Evolutionary conservation across 2,797 vertebrate genomes (phyloP).

Genomic region (Acanthurus tractus): DNA sequence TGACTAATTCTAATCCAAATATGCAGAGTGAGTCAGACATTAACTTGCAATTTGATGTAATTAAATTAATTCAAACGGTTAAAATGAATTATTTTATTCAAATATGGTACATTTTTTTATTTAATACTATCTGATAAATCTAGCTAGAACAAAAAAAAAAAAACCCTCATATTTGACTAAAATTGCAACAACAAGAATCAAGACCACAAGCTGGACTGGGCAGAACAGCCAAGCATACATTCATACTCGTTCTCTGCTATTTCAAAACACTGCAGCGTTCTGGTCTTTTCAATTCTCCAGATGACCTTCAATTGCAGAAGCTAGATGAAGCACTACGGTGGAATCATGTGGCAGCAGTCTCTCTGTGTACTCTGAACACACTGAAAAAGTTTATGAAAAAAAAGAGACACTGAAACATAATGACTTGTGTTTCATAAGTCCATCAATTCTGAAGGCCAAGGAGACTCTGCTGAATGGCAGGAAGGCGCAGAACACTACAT

Average conservation of each 20-base stretch:
- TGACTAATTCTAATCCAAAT: neutral
- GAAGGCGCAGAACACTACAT: conserved; percentile 23
- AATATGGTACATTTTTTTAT: conserved; percentile 11
- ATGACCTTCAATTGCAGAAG: conserved; percentile 51
- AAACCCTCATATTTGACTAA: conserved; percentile 13
- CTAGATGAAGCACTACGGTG: conserved; percentile 31
- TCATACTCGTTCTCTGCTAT: conserved; percentile 25
- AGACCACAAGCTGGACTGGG: conserved; percentile 8
- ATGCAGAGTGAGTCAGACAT: neutral
- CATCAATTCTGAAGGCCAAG: conserved; percentile 58
- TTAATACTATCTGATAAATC: conserved; percentile 1
- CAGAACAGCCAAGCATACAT: conserved; percentile 39
- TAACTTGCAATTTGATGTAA: conserved; percentile 3
- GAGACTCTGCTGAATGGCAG: conserved; percentile 58
- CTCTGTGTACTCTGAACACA: conserved; percentile 23
- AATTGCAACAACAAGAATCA: conserved; percentile 12
- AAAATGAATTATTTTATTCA: conserved; percentile 9
- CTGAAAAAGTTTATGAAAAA: conserved; percentile 30
- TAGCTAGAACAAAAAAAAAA: conserved; percentile 6
- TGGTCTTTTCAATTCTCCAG: conserved; percentile 39
- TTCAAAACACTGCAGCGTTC: conserved; percentile 26
- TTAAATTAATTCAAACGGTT: conserved; percentile 7
- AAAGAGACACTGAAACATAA: conserved; percentile 39
- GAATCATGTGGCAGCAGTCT: conserved; percentile 34
- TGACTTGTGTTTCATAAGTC: conserved; percentile 52